Evolutionary conservation across 2,113 vertebrate species (phyloP), one percentile per base, ranked within the genome.

Genomic region (Ranitomeya imitator): DNA sequence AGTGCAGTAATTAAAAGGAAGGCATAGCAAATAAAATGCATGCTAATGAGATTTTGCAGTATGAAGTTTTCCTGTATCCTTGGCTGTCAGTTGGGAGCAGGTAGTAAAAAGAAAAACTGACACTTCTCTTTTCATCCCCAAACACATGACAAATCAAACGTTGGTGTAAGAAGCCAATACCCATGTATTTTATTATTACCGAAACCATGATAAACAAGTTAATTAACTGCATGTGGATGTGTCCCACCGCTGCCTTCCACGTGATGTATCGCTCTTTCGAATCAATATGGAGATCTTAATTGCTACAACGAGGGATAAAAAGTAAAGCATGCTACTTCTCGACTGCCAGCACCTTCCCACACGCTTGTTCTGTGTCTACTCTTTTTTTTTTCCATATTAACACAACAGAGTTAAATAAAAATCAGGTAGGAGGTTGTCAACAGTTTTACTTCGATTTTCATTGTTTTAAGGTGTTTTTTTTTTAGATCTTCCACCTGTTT

Each of bases 1-100:
- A 89, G 82, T 89, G 82, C 81, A 89, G 82, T 89, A 89, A 89
- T 89, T 89, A 89, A 85, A 89, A 89, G 37, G 74, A 89, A 83
- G 51, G 74, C 81, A 85, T 71, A 83, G 82, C 87, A 89, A 89
- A 89, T 79, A 89, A 85, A 89, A 85, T 85, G 87, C 87, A 78
- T 89, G 57, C 61, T 85, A 84, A 89, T 89, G 73, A 89, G 82
- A 59, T 89, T 89, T 69, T 79, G 63, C 59, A 60, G 74, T n/a
- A 79, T 59, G 31, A 89, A 85, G 59, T 77, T 77, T 87, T 67
- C 52, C 86, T 65, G 60, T 89, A 31, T 69, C 26, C 54, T 88
- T n/a, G 37, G 37, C 69, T 83, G 81, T 89, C 87, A 69, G 45
- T n/a, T 65, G 80, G 79, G 82, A 84, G 37, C 37, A 55, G 11